Evolutionary conservation across 2,888 invertebrate species (phyloP).

Genomic region (Augiades crinisus): DNA sequence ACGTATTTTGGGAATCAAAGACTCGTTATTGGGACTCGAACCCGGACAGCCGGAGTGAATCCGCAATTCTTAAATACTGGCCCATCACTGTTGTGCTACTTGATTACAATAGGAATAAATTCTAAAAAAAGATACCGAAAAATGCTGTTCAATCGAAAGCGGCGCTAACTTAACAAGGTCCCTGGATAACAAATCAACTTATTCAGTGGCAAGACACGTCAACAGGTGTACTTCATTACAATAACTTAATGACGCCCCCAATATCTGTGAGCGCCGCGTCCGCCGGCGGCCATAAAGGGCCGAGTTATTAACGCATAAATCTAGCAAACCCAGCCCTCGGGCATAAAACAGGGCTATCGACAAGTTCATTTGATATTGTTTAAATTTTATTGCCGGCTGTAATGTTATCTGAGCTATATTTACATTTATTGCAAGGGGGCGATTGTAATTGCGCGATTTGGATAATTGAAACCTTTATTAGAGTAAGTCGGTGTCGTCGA

Average conservation of each 20-base stretch:
- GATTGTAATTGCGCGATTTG: not conserved
- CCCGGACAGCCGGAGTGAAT: too few relatives aligned
- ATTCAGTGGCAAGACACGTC: not conserved
- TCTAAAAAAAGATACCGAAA: too few relatives aligned
- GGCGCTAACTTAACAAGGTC: not conserved
- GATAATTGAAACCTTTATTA: too few relatives aligned
- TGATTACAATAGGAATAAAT: too few relatives aligned
- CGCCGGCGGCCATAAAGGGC: constrained; percentile 30
- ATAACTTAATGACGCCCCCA: constrained; percentile 20
- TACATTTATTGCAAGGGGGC: not conserved
- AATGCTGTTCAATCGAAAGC: too few relatives aligned
- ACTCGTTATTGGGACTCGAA: too few relatives aligned
- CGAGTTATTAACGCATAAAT: constrained; percentile 54
- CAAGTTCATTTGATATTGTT: constrained; percentile 13
- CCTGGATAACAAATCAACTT: not conserved
- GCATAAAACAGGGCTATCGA: constrained; percentile 8
- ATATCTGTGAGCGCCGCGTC: constrained; percentile 9
- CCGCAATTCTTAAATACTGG: too few relatives aligned
- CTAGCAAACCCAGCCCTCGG: constrained; percentile 30
- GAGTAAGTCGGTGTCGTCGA: too few relatives aligned
- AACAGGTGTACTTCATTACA: constrained; percentile 15
- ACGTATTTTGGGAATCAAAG: too few relatives aligned
- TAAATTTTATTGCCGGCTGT: not conserved
- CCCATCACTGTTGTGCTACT: too few relatives aligned
- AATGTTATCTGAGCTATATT: not conserved